Conservation (phyloP, 1,140 invertebrate species). For the Drosophila sechellia region DNA sequence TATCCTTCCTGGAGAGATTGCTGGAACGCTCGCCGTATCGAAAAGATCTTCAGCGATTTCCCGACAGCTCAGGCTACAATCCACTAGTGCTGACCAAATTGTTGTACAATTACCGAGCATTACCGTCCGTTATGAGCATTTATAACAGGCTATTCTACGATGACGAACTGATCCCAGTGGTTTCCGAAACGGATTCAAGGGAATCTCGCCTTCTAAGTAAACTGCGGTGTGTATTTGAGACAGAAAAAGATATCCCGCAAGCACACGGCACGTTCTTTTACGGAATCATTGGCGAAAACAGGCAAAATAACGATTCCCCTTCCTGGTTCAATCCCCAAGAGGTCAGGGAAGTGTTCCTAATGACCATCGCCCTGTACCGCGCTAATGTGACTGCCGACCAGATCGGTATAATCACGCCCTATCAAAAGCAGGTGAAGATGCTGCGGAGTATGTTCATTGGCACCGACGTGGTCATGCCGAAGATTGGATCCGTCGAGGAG, state of each 20-base stretch:
- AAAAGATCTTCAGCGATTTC: conserved; percentile 85
- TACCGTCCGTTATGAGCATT: conserved; percentile 90
- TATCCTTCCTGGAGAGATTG: conserved; percentile 90
- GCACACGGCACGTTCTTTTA: conserved; percentile 92
- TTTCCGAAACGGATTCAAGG: conserved; percentile 63
- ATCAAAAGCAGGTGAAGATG: conserved; percentile 92
- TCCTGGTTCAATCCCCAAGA: conserved; percentile 96
- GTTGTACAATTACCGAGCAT: conserved; percentile 91
- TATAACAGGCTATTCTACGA: conserved; percentile 94
- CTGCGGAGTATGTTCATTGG: conserved; percentile 74
- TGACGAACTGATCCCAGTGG: conserved; percentile 75
- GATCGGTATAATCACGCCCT: conserved; percentile 97
- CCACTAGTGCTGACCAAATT: conserved; percentile 89
- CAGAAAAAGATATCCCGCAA: conserved; percentile 52
- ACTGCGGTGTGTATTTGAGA: conserved; percentile 22
- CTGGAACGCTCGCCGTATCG: conserved; percentile 88
- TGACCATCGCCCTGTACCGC: conserved; percentile 88
- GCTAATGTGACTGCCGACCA: conserved; percentile 87
- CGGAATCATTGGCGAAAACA: conserved; percentile 91
- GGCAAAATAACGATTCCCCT: conserved; percentile 90
- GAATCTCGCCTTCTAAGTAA: conserved; percentile 47
- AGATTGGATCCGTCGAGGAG: conserved; percentile 97
- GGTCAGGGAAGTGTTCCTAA: conserved; percentile 87
- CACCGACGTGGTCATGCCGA: conserved; percentile 89
- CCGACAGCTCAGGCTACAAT: conserved; percentile 87